phyloP scores from a whole-genome alignment of 2,888 invertebrate species.

The Megastigmus dorsalis region DNA sequence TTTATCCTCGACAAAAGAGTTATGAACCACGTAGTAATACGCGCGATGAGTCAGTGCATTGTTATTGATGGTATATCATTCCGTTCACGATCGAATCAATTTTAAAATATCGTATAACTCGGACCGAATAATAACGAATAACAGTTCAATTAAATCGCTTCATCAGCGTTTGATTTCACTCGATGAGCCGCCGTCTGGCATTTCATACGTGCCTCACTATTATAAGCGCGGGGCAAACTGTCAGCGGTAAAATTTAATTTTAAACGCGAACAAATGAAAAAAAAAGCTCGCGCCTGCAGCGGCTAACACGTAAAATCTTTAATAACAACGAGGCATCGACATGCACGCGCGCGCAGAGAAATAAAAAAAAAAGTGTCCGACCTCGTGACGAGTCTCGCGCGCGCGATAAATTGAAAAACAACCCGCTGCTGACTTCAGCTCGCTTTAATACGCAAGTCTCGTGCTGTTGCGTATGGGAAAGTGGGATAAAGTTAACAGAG shows the following conservation, averaged over 20 bases:
- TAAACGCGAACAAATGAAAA: conserved; percentile 23
- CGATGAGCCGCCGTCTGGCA: too few species aligned
- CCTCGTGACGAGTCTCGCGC: conserved; percentile 8
- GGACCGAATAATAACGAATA: conserved; percentile 16
- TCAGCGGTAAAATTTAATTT: conserved; percentile 28
- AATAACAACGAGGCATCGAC: conserved; percentile 31
- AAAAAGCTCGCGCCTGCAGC: too few species aligned
- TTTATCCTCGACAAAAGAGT: too few species aligned
- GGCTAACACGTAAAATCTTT: conserved; percentile 45
- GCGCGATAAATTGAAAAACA: conserved; percentile 46
- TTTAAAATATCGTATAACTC: too few species aligned
- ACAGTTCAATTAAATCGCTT: conserved; percentile 10
- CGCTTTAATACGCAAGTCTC: too few species aligned
- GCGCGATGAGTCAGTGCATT: too few species aligned
- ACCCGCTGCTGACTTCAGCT: background rate
- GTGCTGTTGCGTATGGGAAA: too few species aligned
- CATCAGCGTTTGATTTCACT: background rate
- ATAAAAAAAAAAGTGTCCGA: conserved; percentile 27
- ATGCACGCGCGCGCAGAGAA: background rate
- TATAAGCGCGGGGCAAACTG: background rate
- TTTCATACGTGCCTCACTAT: too few species aligned
- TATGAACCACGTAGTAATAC: too few species aligned
- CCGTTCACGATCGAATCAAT: too few species aligned
- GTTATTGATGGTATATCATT: too few species aligned
- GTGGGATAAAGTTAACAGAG: too few species aligned